Evolutionary conservation across 2,797 vertebrate species (phyloP), one percentile per base, ranked within the genome.

Genomic region (Buphagus erythrorhynchus): DNA sequence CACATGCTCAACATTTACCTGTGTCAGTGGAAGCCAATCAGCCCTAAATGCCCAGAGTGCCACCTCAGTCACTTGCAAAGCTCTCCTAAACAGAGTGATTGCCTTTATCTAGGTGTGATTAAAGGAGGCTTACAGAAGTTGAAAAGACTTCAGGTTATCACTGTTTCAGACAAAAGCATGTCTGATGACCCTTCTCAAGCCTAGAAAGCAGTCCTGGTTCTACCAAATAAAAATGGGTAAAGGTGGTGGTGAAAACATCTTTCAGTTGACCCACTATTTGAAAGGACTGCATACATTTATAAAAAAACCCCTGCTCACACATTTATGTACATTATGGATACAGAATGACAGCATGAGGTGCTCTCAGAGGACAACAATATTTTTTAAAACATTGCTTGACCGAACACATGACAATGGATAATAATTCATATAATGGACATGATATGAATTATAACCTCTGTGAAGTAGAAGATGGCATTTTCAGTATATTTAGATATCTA

Each of bases 301-400:
- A n/a, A 58, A 10, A 58, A 40, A 10, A 7, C 1, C 3, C 4
- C 9, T 36, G 0, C 11, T 88, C 62, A 57, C 29, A 16, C 0
- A 1, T 52, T 59, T 57, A 31, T 31, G 49, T 52, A 31, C 28
- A 19, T 52, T 52, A 46, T 20, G 5, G 14, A 18, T 54, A 7
- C 13, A 43, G 31, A 86, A 90, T 73, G 10, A 77, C 5, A 52
- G 3, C 14, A 42, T 17, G 18, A 85, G 9, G 7, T 51, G 28
- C 5, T 66, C 21, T 54, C 35, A 43, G 8, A 48, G 31, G 76
- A 33, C 7, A 52, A 11, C 3, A 59, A 4, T 10, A 51, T 5
- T n/a, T 68, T 57, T 77, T 40, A 0, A 52, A 74, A 14, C 11
- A 24, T n/a, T 79, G 3, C 9, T 80, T 54, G 35, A 49, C 15